Evolutionary conservation across 2,888 invertebrate genomes (phyloP).

Genomic region (Lochmaea crataegi): DNA sequence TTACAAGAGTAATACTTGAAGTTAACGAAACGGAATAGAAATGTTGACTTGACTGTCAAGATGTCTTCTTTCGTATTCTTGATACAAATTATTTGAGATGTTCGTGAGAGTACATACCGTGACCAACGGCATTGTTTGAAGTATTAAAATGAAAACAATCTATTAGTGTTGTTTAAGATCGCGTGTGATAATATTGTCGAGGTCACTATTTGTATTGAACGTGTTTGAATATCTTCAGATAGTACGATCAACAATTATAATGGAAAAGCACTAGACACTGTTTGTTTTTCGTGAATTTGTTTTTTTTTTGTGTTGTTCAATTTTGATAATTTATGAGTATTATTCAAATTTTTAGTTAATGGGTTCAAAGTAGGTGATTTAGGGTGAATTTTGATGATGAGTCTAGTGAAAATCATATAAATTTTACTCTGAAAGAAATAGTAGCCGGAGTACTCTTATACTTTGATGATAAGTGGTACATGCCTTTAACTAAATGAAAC

Average conservation of each 20-base stretch:
- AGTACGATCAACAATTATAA: not conserved
- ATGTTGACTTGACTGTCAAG: not conserved
- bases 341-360: no score
- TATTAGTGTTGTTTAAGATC: slow-evolving; percentile 2
- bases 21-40: no score
- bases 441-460: no score
- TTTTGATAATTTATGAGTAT: no score
- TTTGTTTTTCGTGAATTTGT: no score
- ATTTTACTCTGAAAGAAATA: no score
- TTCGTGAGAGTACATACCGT: slow-evolving; percentile 3
- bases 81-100: not conserved
- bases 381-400: no score
- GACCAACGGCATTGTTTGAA: not conserved
- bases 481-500: no score
- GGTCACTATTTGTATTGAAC: slow-evolving; percentile 8
- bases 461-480: no score
- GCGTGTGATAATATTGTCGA: slow-evolving; percentile 6
- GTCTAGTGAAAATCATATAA: no score
- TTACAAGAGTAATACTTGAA: not conserved
- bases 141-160: slow-evolving; percentile 5
- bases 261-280: not conserved
- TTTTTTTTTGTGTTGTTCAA: no score
- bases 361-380: no score
- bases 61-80: not conserved
- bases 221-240: not conserved